These are phyloP conservation scores for Drosophila lutescens DNA, from an alignment of 2,888 invertebrate species.

Conservation along the genomic window DNA sequence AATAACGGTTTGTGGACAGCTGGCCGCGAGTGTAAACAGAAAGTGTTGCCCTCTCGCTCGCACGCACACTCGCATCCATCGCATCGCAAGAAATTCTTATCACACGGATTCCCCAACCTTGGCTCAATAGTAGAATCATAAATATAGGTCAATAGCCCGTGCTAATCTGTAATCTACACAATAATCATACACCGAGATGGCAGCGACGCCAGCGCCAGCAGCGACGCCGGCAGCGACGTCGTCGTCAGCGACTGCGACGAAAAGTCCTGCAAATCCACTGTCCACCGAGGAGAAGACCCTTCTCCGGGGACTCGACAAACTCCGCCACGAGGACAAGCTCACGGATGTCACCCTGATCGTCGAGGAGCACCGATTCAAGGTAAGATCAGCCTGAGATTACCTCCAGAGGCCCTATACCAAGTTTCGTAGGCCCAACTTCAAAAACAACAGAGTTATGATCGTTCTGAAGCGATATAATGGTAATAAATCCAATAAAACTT, in stretches of 20 bases:
- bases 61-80: not conserved
- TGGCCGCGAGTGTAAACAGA: slow-evolving; percentile 34
- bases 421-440: not conserved
- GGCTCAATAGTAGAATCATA: not conserved
- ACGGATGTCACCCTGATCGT: slow-evolving; percentile 89
- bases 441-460: no score
- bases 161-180: slow-evolving; percentile 5
- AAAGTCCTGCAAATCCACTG: slow-evolving; percentile 3
- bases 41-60: slow-evolving; percentile 12
- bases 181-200: slow-evolving; percentile 10
- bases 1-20: slow-evolving; percentile 24
- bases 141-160: not conserved
- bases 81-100: slow-evolving; percentile 4
- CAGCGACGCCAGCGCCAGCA: slow-evolving; percentile 21
- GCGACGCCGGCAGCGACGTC: slow-evolving; percentile 21
- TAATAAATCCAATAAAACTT: no score
- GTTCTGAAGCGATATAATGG: no score
- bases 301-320: slow-evolving; percentile 86
- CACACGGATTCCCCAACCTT: slow-evolving; percentile 45
- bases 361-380: slow-evolving; percentile 87
- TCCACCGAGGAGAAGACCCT: slow-evolving; percentile 52
- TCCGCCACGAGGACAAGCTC: slow-evolving; percentile 87
- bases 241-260: slow-evolving; percentile 13
- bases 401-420: not conserved
- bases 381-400: slow-evolving; percentile 53